phyloP scores from a whole-genome alignment of 2,113 vertebrate species.

The Anolis carolinensis region DNA sequence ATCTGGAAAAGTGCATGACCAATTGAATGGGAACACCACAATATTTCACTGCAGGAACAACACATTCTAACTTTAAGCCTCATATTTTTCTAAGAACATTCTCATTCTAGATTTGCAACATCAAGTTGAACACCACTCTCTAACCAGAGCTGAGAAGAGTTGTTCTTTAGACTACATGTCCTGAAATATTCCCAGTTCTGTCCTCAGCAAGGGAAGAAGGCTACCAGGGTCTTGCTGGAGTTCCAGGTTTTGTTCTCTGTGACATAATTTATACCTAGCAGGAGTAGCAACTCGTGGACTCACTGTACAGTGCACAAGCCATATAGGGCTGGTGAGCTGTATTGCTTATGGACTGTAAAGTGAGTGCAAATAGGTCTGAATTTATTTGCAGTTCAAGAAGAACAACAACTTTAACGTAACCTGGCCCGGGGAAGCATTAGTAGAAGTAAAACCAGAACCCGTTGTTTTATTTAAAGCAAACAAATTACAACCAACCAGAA shows the following conservation, averaged over 20 bases:
- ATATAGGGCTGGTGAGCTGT: neutral
- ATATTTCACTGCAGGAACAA: neutral
- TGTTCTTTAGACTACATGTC: too few relatives aligned
- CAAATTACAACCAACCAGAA: neutral
- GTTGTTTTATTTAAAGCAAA: too few relatives aligned
- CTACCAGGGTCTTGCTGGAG: neutral
- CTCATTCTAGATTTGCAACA: neutral
- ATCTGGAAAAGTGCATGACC: neutral
- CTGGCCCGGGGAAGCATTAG: neutral
- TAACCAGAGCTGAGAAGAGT: neutral
- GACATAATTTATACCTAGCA: too few relatives aligned
- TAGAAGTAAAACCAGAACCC: neutral
- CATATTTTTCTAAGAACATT: neutral
- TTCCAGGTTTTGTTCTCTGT: neutral
- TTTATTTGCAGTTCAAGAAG: neutral
- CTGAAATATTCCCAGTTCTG: too few relatives aligned
- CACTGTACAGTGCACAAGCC: neutral
- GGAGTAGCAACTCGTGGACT: too few relatives aligned
- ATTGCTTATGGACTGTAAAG: too few relatives aligned
- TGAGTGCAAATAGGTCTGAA: neutral
- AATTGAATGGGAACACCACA: neutral
- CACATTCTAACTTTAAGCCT: neutral
- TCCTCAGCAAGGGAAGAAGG: neutral
- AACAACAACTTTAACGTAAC: neutral
- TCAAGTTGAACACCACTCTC: neutral